phyloP scores from a whole-genome alignment of 2,888 invertebrate species.

The Glaucopsyche alexis region DNA sequence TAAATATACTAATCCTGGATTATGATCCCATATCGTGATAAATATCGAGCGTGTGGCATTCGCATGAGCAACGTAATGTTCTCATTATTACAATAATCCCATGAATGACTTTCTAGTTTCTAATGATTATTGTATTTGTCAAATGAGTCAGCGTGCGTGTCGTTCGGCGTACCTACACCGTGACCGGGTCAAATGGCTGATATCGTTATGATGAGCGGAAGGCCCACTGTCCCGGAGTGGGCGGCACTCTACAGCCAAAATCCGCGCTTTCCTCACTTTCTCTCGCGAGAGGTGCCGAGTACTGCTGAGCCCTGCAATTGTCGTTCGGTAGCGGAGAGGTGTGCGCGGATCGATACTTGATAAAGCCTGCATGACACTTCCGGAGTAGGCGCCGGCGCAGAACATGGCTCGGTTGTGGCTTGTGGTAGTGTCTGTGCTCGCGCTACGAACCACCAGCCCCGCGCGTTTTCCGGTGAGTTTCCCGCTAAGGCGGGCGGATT shows the following conservation, averaged over 20 bases:
- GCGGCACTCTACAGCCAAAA: conserved; percentile 76
- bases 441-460: conserved; percentile 68
- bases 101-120: conserved; percentile 25
- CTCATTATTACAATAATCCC: not conserved
- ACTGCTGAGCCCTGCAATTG: conserved; percentile 71
- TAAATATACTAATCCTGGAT: no score
- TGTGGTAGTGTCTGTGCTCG: conserved; percentile 61
- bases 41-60: no score
- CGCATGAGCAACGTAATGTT: not conserved
- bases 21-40: no score
- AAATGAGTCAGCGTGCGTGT: conserved; percentile 17
- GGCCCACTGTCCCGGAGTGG: conserved; percentile 53
- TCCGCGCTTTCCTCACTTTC: conserved; percentile 80
- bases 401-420: conserved; percentile 58
- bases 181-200: conserved; percentile 28
- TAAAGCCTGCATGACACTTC: conserved; percentile 70
- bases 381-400: conserved; percentile 51
- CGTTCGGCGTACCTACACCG: not conserved
- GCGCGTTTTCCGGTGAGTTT: conserved; percentile 77
- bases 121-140: conserved; percentile 17
- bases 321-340: conserved; percentile 77
- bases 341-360: conserved; percentile 76
- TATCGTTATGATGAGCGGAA: conserved; percentile 39
- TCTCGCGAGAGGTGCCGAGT: conserved; percentile 76
- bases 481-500: conserved; percentile 64